These are phyloP conservation scores for Lissonota sp. DNA, from an alignment of 2,888 invertebrate species.

Conservation along the genomic window DNA sequence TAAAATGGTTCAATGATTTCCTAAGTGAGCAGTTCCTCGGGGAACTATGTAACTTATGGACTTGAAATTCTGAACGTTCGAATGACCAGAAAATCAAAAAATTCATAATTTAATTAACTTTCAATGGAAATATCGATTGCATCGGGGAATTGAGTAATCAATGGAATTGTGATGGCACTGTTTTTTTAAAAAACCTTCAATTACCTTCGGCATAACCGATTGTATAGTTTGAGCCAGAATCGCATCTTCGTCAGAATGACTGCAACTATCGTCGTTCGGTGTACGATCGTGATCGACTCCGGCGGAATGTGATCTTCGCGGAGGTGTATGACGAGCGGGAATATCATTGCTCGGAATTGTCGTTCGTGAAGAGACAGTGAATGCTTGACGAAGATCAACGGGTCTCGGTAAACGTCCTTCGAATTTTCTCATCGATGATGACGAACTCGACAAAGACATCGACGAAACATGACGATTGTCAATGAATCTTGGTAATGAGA, in stretches of 20 bases:
- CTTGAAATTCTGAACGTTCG: too few species aligned
- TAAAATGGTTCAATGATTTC: too few species aligned
- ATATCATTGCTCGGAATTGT: slow-evolving; percentile 30
- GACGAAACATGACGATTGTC: too few species aligned
- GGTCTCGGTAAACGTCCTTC: slow-evolving; percentile 29
- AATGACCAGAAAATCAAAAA: too few species aligned
- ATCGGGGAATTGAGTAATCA: too few species aligned
- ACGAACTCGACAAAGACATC: slow-evolving; percentile 6
- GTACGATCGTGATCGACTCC: slow-evolving; percentile 39
- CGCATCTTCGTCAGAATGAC: slow-evolving; percentile 87
- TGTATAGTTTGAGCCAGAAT: slow-evolving; percentile 88
- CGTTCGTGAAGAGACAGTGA: slow-evolving; percentile 24
- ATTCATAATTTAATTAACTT: too few species aligned
- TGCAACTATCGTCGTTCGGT: slow-evolving; percentile 87
- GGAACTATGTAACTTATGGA: too few species aligned
- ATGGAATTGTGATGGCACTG: too few species aligned
- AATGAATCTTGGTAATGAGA: too few species aligned
- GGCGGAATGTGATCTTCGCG: slow-evolving; percentile 15
- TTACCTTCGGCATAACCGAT: slow-evolving; percentile 87
- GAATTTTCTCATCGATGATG: slow-evolving; percentile 30
- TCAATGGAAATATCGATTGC: too few species aligned
- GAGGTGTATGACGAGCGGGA: slow-evolving; percentile 34
- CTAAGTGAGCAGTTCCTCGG: too few species aligned
- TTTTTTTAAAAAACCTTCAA: slow-evolving; percentile 24
- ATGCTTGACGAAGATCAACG: slow-evolving; percentile 27